phyloP scores from a whole-genome alignment of 2,888 invertebrate genomes.

The Ectemnius continuus region DNA sequence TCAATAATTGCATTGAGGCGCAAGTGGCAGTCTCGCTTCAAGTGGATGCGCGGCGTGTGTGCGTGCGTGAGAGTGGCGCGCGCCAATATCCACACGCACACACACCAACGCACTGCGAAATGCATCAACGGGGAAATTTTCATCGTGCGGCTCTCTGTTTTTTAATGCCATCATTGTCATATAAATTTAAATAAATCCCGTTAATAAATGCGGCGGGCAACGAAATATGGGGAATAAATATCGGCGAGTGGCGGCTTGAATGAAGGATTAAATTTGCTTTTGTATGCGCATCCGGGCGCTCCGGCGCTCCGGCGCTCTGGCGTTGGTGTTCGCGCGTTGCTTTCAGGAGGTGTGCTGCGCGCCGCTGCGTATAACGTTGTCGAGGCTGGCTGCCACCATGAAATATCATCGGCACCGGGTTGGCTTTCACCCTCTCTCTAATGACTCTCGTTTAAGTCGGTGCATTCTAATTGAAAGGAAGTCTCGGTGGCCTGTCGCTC shows the following conservation, averaged over 20 bases:
- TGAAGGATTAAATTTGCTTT: neutral
- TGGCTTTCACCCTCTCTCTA: neutral
- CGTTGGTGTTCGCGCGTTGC: too few species aligned
- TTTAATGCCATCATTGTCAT: slow-evolving; percentile 1
- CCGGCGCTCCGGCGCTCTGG: too few species aligned
- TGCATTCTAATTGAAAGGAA: too few species aligned
- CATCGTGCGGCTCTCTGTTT: slow-evolving; percentile 22
- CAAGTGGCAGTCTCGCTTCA: slow-evolving; percentile 3
- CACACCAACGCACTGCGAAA: too few species aligned
- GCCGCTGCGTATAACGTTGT: too few species aligned
- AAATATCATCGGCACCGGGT: neutral
- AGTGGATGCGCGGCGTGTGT: neutral
- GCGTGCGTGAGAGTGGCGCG: too few species aligned
- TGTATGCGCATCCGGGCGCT: too few species aligned
- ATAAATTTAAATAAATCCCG: slow-evolving; percentile 24
- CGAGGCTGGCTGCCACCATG: too few species aligned
- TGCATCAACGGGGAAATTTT: neutral
- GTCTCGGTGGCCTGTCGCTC: too few species aligned
- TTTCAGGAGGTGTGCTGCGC: too few species aligned
- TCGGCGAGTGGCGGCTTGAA: neutral
- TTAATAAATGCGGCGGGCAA: slow-evolving; percentile 17
- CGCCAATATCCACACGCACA: too few species aligned
- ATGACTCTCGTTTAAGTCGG: too few species aligned
- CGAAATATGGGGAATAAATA: neutral
- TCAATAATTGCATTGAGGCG: slow-evolving; percentile 21